Conservation (phyloP, 1,140 invertebrate species). For the Scaptomyza montana region DNA sequence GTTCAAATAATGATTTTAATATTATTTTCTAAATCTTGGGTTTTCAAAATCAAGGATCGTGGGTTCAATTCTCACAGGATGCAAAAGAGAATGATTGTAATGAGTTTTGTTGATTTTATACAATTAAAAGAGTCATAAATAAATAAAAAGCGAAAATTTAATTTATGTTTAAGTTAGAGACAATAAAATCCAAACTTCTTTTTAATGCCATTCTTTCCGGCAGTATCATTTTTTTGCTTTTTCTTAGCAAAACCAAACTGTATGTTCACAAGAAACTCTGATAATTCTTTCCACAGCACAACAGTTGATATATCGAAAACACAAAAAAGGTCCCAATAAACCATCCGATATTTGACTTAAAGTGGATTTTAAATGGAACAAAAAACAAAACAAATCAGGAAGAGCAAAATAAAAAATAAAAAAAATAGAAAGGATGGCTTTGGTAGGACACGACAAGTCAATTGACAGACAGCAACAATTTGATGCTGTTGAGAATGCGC, state of each 20-base stretch:
- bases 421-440: slow-evolving; percentile 13
- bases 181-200: not conserved
- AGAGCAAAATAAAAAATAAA: slow-evolving; percentile 1
- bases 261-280: not conserved
- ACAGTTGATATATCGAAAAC: not conserved
- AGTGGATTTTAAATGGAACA: not conserved
- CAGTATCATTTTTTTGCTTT: not conserved
- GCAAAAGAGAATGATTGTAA: slow-evolving; percentile 78
- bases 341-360: slow-evolving; percentile 42
- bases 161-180: not conserved
- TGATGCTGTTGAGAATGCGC: slow-evolving; percentile 31
- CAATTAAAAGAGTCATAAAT: not conserved
- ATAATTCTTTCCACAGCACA: not conserved
- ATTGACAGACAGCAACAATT: slow-evolving; percentile 57
- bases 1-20: not conserved
- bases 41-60: slow-evolving; percentile 96
- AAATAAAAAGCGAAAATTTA: not conserved
- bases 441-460: slow-evolving; percentile 61
- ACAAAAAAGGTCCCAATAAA: not conserved
- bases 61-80: slow-evolving; percentile 95
- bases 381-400: not conserved
- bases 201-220: not conserved
- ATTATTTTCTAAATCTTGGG: not conserved
- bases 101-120: not conserved
- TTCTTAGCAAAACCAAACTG: too few relatives aligned